phyloP scores from a whole-genome alignment of 2,888 invertebrate species.

The Brenthis daphne region DNA sequence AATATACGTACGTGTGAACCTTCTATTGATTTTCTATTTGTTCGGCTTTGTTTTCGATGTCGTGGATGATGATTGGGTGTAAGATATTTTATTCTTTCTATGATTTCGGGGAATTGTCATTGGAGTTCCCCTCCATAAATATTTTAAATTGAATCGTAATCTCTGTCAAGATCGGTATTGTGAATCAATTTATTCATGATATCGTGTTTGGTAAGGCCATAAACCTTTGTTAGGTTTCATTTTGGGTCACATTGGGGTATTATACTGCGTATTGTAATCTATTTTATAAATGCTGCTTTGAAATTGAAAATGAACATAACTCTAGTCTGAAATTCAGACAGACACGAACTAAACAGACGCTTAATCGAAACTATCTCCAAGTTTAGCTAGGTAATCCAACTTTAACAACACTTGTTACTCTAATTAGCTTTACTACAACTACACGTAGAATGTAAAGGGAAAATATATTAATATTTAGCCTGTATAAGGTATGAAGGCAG shows the following conservation, averaged over 20 bases:
- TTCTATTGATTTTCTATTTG: slow-evolving; percentile 62
- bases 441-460: slow-evolving; percentile 23
- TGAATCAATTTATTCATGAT: slow-evolving; percentile 23
- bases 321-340: slow-evolving; percentile 7
- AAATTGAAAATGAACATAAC: slow-evolving; percentile 5
- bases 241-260: neutral
- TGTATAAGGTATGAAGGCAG: no score
- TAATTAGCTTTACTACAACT: slow-evolving; percentile 29
- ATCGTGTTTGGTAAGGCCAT: slow-evolving; percentile 6
- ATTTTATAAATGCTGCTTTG: neutral
- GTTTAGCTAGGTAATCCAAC: slow-evolving; percentile 36
- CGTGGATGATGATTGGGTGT: slow-evolving; percentile 14
- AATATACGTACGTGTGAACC: slow-evolving; percentile 48
- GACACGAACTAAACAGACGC: slow-evolving; percentile 22
- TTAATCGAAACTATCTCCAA: slow-evolving; percentile 32
- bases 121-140: slow-evolving; percentile 19
- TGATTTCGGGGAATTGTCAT: slow-evolving; percentile 2
- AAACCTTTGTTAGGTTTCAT: slow-evolving; percentile 13
- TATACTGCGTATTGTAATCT: neutral
- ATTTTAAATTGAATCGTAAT: slow-evolving; percentile 27
- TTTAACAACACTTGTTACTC: slow-evolving; percentile 28
- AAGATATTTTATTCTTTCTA: slow-evolving; percentile 12
- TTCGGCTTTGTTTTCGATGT: slow-evolving; percentile 48
- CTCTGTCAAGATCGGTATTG: slow-evolving; percentile 16
- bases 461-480: neutral